Conservation (phyloP, 2,797 vertebrate species). For the Acrossocheilus fasciatus region DNA sequence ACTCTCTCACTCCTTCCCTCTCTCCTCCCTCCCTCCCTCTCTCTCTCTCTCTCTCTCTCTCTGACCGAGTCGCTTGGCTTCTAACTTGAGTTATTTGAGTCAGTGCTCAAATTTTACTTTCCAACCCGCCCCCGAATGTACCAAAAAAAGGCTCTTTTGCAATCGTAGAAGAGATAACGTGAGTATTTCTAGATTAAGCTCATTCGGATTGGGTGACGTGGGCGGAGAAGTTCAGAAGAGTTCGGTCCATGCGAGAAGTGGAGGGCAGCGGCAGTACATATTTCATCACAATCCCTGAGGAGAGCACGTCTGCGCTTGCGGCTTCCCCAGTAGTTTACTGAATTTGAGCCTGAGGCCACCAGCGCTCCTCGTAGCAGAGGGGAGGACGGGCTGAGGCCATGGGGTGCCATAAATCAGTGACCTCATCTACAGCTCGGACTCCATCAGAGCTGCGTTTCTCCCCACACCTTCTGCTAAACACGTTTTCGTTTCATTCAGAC, state of each 20-base stretch:
- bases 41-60: conserved; percentile 32
- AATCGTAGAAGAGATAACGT: not conserved
- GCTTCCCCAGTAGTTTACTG: conserved; percentile 48
- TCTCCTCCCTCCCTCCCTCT: conserved; percentile 55
- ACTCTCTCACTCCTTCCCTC: conserved; percentile 59
- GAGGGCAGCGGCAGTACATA: not conserved
- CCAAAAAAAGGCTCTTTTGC: not conserved
- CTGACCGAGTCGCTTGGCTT: conserved; percentile 30
- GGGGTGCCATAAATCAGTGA: conserved; percentile 31
- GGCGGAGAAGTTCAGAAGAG: conserved; percentile 1
- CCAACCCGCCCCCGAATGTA: conserved; percentile 38
- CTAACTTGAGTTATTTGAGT: conserved; percentile 62
- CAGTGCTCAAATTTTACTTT: conserved; percentile 62
- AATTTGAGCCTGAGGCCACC: conserved; percentile 46
- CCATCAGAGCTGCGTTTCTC: not conserved
- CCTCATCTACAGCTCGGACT: conserved; percentile 27
- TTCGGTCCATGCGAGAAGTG: not conserved
- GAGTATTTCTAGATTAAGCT: conserved; percentile 21
- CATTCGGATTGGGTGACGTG: conserved; percentile 16
- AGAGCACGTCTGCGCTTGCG: conserved; percentile 35
- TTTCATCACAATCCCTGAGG: conserved; percentile 28
- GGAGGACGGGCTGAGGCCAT: not conserved
- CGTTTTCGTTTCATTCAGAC: not conserved
- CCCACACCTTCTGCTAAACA: conserved; percentile 18
- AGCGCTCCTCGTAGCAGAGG: not conserved